These are phyloP conservation scores for Sardina pilchardus DNA, from an alignment of 2,113 vertebrate genomes.

Conservation along the genomic window DNA sequence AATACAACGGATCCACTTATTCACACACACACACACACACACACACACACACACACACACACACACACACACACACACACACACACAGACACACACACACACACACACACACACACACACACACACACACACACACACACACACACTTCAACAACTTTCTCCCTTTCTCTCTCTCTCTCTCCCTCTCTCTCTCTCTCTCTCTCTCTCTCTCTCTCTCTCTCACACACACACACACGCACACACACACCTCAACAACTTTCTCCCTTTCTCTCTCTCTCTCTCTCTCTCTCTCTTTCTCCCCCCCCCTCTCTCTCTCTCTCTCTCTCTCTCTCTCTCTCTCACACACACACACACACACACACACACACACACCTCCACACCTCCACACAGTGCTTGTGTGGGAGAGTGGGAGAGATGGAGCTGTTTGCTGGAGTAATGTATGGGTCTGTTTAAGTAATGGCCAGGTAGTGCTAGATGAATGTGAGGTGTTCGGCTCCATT, in stretches of 20 bases:
- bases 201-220: no score
- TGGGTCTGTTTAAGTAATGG: constrained; percentile 82
- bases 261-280: constrained; percentile 9
- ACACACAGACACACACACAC: no score
- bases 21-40: not conserved
- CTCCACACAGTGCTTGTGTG: constrained; percentile 24
- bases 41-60: not conserved
- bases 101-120: no score
- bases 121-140: no score
- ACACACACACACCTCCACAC: not conserved
- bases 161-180: no score
- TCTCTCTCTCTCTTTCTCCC: not conserved
- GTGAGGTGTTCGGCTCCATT: constrained; percentile 92
- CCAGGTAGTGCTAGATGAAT: constrained; percentile 87
- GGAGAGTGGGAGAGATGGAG: constrained; percentile 56
- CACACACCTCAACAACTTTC: not conserved
- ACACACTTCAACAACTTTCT: no score
- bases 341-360: not conserved
- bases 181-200: no score
- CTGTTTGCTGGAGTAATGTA: constrained; percentile 76
- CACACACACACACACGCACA: no score
- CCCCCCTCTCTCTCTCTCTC: constrained; percentile 3
- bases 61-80: not conserved
- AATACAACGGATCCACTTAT: not conserved
- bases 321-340: not conserved